Evolutionary conservation across 30 jellyfish, hydroid and myxozoan genomes (phyloP).

Genomic region (Catostylus mosaicus): DNA sequence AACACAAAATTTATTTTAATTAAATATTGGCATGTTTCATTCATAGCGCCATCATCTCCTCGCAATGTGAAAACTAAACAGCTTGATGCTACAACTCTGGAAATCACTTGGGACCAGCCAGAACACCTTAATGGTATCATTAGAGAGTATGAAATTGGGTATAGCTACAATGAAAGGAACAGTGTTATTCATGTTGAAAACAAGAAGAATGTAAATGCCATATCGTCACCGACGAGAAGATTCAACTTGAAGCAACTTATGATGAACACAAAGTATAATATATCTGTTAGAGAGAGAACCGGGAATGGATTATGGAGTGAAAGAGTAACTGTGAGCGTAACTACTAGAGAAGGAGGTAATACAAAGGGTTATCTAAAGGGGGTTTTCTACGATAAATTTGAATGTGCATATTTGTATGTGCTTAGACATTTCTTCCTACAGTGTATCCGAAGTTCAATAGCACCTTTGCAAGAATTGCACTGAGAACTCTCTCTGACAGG

Average conservation of each 20-base stretch:
- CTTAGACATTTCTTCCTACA: too few species aligned
- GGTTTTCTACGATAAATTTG: too few species aligned
- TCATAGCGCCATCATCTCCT: conserved; percentile 68
- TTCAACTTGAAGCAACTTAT: conserved; percentile 12
- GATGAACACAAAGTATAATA: conserved; percentile 45
- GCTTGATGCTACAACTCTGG: conserved; percentile 26
- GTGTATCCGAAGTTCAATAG: too few species aligned
- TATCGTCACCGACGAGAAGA: conserved; percentile 20
- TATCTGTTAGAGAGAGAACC: conserved; percentile 64
- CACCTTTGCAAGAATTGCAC: too few species aligned
- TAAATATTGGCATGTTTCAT: too few species aligned
- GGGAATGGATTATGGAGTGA: conserved; percentile 50
- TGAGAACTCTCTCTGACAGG: too few species aligned
- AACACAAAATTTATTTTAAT: too few species aligned
- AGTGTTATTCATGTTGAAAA: conserved; percentile 5
- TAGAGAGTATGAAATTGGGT: conserved; percentile 47
- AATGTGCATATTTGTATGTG: too few species aligned
- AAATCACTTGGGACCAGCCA: conserved; percentile 67
- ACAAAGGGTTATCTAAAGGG: too few species aligned
- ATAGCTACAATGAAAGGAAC: conserved; percentile 28
- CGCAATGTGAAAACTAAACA: conserved; percentile 37
- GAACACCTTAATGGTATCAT: conserved; percentile 46
- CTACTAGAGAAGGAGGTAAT: conserved; percentile 64
- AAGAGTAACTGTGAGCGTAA: conserved; percentile 7
- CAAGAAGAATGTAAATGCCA: conserved; percentile 41